Evolutionary conservation across 2,888 invertebrate genomes (phyloP).

Genomic region (Gandaritis pyraliata): DNA sequence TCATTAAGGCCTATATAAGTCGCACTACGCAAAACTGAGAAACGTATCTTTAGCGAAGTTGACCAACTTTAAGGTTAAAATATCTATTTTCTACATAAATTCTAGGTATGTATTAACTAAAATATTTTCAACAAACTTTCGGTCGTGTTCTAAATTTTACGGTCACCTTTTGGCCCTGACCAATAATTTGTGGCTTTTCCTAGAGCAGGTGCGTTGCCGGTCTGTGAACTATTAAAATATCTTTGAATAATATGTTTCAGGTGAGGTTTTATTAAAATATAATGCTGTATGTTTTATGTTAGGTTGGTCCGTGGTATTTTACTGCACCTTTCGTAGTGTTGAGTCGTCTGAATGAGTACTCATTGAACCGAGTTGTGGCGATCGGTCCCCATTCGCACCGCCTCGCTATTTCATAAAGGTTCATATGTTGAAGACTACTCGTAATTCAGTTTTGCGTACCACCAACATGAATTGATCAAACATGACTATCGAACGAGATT

Average conservation of each 20-base stretch:
- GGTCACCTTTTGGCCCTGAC: constrained; percentile 37
- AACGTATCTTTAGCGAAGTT: too few relatives aligned
- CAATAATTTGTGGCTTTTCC: constrained; percentile 35
- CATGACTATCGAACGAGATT: constrained; percentile 9
- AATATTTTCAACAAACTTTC: constrained; percentile 33
- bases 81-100: too few relatives aligned
- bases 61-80: too few relatives aligned
- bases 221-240: constrained; percentile 33
- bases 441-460: constrained; percentile 22
- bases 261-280: constrained; percentile 10
- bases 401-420: constrained; percentile 57
- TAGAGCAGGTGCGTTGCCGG: constrained; percentile 17
- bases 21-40: too few relatives aligned
- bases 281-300: constrained; percentile 46
- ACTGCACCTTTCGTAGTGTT: constrained; percentile 60
- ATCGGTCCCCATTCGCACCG: constrained; percentile 48
- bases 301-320: constrained; percentile 49
- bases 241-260: constrained; percentile 19
- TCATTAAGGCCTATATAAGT: too few relatives aligned
- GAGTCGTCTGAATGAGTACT: constrained; percentile 66
- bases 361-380: constrained; percentile 69
- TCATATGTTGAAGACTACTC: constrained; percentile 6
- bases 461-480: constrained; percentile 25
- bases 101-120: constrained; percentile 10
- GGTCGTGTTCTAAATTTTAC: constrained; percentile 39